Conservation (phyloP, 1,140 invertebrate genomes). For the Bombyx mandarina region DNA sequence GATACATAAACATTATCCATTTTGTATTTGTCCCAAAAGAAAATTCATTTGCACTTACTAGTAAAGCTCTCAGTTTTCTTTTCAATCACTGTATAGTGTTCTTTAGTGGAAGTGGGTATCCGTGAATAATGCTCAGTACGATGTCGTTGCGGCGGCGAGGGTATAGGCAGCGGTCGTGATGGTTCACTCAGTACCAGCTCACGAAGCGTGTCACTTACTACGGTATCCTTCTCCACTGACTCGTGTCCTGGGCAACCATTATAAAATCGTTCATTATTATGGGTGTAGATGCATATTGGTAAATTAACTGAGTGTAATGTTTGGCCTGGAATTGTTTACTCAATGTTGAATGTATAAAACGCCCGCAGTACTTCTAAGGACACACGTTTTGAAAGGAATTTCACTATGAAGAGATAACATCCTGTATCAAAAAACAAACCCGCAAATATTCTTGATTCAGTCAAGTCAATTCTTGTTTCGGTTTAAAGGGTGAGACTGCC, state of each 20-base stretch:
- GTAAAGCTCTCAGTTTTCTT: conserved; percentile 33
- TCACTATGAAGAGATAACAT: too few species aligned
- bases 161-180: conserved; percentile 29
- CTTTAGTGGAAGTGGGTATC: conserved; percentile 43
- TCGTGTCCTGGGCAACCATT: conserved; percentile 7
- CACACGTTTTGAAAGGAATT: too few species aligned
- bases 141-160: conserved; percentile 35
- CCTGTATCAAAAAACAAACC: too few species aligned
- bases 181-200: conserved; percentile 32
- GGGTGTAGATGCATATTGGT: too few species aligned
- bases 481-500: too few species aligned
- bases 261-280: too few species aligned
- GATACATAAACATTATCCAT: background rate
- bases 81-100: conserved; percentile 28
- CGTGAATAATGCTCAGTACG: conserved; percentile 32
- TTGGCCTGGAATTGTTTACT: too few species aligned
- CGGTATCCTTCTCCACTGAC: conserved; percentile 13
- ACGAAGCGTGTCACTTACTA: conserved; percentile 32
- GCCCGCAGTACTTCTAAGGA: too few species aligned
- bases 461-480: too few species aligned
- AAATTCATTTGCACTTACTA: conserved; percentile 18
- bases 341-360: too few species aligned
- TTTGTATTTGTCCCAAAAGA: background rate
- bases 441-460: too few species aligned
- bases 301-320: too few species aligned